These are phyloP conservation scores for Phylloscopus trochiloides DNA, from an alignment of 2,113 vertebrate species.

Conservation along the genomic window DNA sequence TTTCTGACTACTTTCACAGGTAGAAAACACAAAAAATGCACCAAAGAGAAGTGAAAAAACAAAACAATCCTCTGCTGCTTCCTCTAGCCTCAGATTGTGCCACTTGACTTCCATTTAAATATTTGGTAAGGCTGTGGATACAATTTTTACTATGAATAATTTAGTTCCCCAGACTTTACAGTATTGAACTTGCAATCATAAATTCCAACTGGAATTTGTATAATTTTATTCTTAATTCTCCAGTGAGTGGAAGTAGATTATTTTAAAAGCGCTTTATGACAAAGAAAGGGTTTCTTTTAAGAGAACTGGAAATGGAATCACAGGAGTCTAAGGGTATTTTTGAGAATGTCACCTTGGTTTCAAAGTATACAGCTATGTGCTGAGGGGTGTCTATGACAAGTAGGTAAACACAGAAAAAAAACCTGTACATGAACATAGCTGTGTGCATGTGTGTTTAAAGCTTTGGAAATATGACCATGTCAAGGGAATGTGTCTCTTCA, in stretches of 20 bases:
- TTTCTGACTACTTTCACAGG: not conserved
- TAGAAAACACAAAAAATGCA: not conserved
- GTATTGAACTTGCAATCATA: not conserved
- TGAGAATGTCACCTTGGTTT: not conserved
- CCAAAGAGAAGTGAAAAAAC: not conserved
- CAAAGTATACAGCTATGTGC: not conserved
- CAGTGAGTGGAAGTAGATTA: not conserved
- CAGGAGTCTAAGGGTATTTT: not conserved
- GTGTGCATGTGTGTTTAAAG: rapidly evolving
- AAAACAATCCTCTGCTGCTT: not conserved
- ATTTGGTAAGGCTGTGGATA: not conserved
- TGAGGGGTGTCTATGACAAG: not conserved
- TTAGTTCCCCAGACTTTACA: not conserved
- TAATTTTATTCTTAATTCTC: not conserved
- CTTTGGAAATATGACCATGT: not conserved
- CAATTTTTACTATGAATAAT: not conserved
- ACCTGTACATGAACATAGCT: not conserved
- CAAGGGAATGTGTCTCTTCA: not conserved
- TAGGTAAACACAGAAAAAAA: not conserved
- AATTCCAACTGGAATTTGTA: not conserved
- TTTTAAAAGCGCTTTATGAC: not conserved
- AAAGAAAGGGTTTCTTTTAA: not conserved
- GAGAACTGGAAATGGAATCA: not conserved
- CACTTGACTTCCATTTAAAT: not conserved
- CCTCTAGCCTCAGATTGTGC: not conserved